These are phyloP conservation scores for Phoebastria nigripes DNA, from an alignment of 2,797 vertebrate genomes.

Conservation along the genomic window DNA sequence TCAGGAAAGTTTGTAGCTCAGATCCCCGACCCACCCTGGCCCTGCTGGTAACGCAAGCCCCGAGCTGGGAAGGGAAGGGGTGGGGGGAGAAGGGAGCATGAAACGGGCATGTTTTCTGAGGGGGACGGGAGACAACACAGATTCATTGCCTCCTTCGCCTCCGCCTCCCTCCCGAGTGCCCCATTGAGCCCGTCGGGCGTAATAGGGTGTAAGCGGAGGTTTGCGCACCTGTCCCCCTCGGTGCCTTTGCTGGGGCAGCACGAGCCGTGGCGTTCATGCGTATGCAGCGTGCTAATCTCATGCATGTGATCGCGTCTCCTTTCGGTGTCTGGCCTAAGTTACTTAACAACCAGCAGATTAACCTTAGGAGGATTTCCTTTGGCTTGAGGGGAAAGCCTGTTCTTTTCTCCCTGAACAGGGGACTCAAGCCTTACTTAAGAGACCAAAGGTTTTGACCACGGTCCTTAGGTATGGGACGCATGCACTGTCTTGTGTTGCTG, in stretches of 20 bases:
- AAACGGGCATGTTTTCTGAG: neutral
- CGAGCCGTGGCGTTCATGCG: neutral
- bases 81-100: neutral
- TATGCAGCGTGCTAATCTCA: neutral
- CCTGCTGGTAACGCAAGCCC: neutral
- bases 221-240: rapidly evolving
- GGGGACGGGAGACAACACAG: neutral
- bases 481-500: neutral
- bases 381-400: neutral
- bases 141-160: neutral
- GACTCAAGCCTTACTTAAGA: neutral
- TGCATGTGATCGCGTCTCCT: neutral
- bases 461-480: neutral
- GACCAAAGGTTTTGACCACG: neutral
- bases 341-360: constrained; percentile 46
- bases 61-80: neutral
- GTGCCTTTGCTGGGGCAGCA: neutral
- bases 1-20: constrained; percentile 63
- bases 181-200: rapidly evolving
- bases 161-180: neutral
- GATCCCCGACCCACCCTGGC: neutral
- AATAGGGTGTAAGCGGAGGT: neutral
- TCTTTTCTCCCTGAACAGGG: neutral
- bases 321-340: neutral
- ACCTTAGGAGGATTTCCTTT: neutral